Evolutionary conservation across 35 echinoderm and acorn worm species (phyloP).

Genomic region (Heliocidaris erythrogramma): DNA sequence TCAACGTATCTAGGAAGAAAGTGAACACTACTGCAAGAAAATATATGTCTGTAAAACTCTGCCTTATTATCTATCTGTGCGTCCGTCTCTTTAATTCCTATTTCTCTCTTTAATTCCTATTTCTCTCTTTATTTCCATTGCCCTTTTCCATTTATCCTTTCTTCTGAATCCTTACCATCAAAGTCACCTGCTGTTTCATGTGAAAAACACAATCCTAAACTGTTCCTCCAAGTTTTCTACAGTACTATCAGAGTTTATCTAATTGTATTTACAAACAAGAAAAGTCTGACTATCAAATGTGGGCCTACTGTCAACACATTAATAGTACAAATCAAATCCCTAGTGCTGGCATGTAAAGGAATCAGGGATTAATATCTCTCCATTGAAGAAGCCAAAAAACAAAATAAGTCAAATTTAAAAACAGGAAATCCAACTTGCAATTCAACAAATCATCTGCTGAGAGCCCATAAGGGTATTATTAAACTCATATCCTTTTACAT

Average conservation of each 20-base stretch:
- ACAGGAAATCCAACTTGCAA: background rate
- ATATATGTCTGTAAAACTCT: background rate
- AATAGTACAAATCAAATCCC: no score
- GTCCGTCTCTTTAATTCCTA: no score
- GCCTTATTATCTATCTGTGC: background rate
- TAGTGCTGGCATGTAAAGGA: background rate
- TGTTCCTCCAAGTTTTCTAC: no score
- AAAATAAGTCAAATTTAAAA: background rate
- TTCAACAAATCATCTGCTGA: background rate
- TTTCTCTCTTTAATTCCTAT: background rate
- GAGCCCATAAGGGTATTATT: no score
- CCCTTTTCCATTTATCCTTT: background rate
- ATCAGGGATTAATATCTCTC: background rate
- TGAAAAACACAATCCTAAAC: no score
- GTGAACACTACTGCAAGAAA: no score
- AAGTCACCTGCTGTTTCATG: no score
- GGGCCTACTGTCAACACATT: background rate
- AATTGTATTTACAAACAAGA: no score
- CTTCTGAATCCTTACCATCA: background rate
- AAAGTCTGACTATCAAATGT: no score
- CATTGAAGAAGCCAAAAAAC: background rate
- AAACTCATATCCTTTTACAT: no score
- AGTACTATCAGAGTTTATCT: no score
- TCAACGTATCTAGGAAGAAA: no score
- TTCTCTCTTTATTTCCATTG: background rate